Base-by-base conservation (phyloP, 2,888 invertebrate genomes). In the Pristionchus mayeri region DNA sequence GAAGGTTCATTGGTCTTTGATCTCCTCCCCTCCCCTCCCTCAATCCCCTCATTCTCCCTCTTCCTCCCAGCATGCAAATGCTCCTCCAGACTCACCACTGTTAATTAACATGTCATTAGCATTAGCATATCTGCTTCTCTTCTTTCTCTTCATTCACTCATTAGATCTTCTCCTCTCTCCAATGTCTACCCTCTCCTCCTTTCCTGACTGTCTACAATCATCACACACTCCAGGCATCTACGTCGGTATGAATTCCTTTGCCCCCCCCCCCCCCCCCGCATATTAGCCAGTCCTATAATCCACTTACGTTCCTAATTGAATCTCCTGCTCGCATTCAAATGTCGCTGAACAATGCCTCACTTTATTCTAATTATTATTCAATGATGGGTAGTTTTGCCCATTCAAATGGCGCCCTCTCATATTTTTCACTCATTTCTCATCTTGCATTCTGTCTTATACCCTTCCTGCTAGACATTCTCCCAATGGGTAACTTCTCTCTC, bases 151-250 rank as follows among this genome's bases (percentile, higher is more conserved):
- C 37, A 3, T 27, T 48, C 50, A 30, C 9, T 21, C 24, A 40
- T n/a, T 75, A n/a, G 2, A 4, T 3, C n/a, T n/a, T 44, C 44
- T 44, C 44, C 3, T 37, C 21, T 24, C 40, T 75, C 13, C 24
- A 11, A 76, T 76, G 50, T 24, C 30, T 48, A 76, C 50, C 50
- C 44, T 50, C 27, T 30, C 44, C 13, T 24, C 76, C 27, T 13
- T 71, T 4, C 67, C 67, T n/a, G 67, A 71, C n/a, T 71, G 6
- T 71, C 67, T 71, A 21, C n/a, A 7, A 40, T n/a, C 67, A 11
- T 40, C 67, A 2, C 40, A 71, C 21, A 21, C 67, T 21, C 34
- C 67, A 27, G 40, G 67, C 37, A 71, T 71, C 37, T 71, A 71
- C 40, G 40, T 71, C 67, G 67, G 67, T 71, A 71, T 24, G 67